phyloP scores from a whole-genome alignment of 2,113 vertebrate species.

The Urocynchramus pylzowi region DNA sequence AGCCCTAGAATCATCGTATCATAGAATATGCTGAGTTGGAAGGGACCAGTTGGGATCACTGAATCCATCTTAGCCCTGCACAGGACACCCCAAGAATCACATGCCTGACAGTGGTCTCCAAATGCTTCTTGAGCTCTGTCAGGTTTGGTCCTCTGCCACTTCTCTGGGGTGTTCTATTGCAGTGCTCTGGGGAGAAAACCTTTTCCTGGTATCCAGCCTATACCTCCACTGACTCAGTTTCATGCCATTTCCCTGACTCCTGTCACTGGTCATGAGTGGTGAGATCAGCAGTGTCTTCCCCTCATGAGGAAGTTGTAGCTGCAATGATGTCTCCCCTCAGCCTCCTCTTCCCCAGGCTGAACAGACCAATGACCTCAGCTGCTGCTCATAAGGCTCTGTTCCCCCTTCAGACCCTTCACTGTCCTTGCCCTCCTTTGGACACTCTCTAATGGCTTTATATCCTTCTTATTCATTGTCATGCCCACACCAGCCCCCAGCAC shows the following conservation, averaged over 20 bases:
- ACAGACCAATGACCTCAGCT: background rate
- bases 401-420: background rate
- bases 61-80: too few relatives aligned
- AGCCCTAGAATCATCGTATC: background rate
- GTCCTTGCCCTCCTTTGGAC: background rate
- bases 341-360: background rate
- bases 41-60: background rate
- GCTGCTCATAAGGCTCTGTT: background rate
- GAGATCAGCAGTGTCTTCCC: background rate
- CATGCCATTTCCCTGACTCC: background rate
- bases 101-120: background rate
- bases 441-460: background rate
- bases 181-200: background rate
- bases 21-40: background rate
- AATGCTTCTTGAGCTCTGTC: background rate
- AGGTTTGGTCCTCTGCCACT: background rate
- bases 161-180: background rate
- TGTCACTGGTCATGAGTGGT: background rate
- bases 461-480: accelerated
- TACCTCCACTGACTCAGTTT: background rate
- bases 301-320: background rate
- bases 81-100: background rate
- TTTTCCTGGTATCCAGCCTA: background rate
- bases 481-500: background rate
- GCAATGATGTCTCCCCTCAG: background rate